Evolutionary conservation across 2,113 vertebrate species (phyloP).

Genomic region (Miniopterus natalensis): DNA sequence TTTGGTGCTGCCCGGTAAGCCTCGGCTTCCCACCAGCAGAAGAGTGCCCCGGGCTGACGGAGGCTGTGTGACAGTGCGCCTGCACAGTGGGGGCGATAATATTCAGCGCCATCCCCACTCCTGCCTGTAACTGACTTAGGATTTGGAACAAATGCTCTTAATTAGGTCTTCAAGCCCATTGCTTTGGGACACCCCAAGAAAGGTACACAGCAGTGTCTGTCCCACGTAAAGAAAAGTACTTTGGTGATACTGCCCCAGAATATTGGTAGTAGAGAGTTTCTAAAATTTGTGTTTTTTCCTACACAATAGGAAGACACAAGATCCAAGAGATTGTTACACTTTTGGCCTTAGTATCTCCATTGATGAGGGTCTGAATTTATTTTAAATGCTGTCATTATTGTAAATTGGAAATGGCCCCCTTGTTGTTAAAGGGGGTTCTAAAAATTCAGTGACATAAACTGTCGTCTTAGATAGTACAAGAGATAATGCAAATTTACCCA

Average conservation of each 20-base stretch:
- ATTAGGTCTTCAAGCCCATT: neutral
- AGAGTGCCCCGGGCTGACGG: neutral
- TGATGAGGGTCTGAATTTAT: neutral
- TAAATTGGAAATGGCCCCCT: neutral
- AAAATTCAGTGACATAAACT: neutral
- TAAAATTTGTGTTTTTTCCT: neutral
- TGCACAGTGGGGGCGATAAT: accelerated
- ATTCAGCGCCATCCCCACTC: neutral
- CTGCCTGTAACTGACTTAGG: neutral
- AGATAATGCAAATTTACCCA: neutral
- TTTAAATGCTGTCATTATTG: neutral
- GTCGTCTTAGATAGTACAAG: neutral
- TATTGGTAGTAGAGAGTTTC: neutral
- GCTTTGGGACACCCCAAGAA: neutral
- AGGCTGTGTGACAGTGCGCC: neutral
- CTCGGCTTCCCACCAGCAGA: neutral
- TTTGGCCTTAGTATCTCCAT: neutral
- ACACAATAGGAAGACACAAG: neutral
- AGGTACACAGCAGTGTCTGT: neutral
- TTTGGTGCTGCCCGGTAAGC: neutral
- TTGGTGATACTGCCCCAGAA: neutral
- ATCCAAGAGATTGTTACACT: neutral
- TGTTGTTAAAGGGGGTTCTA: neutral
- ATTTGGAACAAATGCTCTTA: neutral
- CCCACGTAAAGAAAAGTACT: neutral